These are phyloP conservation scores for Panagrolaimus sp. DNA, from an alignment of 1,140 invertebrate species.

Conservation along the genomic window DNA sequence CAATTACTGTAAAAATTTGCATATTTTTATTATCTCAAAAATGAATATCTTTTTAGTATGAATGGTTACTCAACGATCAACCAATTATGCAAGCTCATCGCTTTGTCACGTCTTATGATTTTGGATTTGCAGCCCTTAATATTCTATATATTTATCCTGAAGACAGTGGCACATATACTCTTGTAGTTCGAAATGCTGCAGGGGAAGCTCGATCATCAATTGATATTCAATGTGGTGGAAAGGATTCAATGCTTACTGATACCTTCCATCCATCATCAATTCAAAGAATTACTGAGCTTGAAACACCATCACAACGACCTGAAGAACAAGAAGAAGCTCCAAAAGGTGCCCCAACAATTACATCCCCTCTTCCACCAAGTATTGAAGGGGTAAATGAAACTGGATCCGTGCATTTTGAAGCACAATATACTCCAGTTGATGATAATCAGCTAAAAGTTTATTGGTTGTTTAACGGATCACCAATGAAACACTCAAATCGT, in stretches of 20 bases:
- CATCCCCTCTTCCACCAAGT: slow-evolving; percentile 42
- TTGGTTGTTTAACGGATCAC: slow-evolving; percentile 90
- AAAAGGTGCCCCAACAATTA: slow-evolving; percentile 48
- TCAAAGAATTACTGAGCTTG: slow-evolving; percentile 48
- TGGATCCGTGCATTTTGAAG: slow-evolving; percentile 53
- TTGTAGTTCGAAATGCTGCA: slow-evolving; percentile 61
- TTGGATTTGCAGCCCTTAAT: slow-evolving; percentile 88
- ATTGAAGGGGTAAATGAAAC: slow-evolving; percentile 49
- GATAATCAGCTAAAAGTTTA: slow-evolving; percentile 67
- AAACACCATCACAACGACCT: slow-evolving; percentile 47
- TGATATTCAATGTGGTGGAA: slow-evolving; percentile 45
- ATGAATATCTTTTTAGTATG: slow-evolving; percentile 46
- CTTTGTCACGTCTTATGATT: slow-evolving; percentile 69
- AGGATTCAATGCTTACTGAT: slow-evolving; percentile 49
- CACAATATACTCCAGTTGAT: slow-evolving; percentile 53
- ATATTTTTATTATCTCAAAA: slow-evolving; percentile 12
- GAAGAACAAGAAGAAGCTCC: slow-evolving; percentile 49
- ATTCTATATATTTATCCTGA: slow-evolving; percentile 86
- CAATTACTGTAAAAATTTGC: slow-evolving; percentile 81
- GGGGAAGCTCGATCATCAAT: slow-evolving; percentile 60
- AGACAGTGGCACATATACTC: slow-evolving; percentile 66
- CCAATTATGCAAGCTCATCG: slow-evolving; percentile 54
- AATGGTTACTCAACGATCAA: slow-evolving; percentile 57
- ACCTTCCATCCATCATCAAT: slow-evolving; percentile 56
- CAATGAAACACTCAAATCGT: slow-evolving; percentile 71